A percentile compares a stretch with the other conserved stretches of the same genome.
Conservation (phyloP, 2,888 invertebrate genomes). For the Oxyscelio sp. region DNA sequence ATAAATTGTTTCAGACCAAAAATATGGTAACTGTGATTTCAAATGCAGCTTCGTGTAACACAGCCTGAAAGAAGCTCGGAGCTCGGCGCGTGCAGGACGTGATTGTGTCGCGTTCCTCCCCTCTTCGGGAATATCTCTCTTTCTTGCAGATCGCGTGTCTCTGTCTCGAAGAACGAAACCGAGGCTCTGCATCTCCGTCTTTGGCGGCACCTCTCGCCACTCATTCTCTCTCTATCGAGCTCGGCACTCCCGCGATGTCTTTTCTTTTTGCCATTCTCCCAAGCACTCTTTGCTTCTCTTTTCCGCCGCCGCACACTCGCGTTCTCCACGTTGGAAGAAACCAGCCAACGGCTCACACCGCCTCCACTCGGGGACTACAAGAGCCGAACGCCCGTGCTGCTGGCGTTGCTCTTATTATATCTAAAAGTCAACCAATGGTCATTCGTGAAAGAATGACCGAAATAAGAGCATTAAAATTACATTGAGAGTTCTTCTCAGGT, state of each 20-base stretch:
- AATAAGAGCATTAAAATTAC: conserved; percentile 49
- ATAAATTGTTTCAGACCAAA: too few species aligned
- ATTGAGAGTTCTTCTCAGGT: conserved; percentile 35
- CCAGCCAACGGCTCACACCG: conserved; percentile 84
- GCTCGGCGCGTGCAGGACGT: conserved; percentile 88
- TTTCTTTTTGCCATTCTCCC: conserved; percentile 78
- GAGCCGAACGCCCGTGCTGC: conserved; percentile 78
- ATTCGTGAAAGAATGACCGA: conserved; percentile 68
- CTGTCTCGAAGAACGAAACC: conserved; percentile 29
- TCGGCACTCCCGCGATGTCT: conserved; percentile 73
- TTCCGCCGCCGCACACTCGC: conserved; percentile 75
- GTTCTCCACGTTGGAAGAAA: conserved; percentile 80
- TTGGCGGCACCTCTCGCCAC: conserved; percentile 75
- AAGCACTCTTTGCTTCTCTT: conserved; percentile 78
- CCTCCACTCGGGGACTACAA: conserved; percentile 83
- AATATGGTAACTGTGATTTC: too few species aligned
- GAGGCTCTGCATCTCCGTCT: conserved; percentile 74
- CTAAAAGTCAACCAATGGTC: conserved; percentile 84
- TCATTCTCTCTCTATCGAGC: conserved; percentile 73
- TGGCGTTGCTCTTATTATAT: conserved; percentile 85
- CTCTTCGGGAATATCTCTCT: conserved; percentile 75
- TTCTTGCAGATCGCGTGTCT: conserved; percentile 76
- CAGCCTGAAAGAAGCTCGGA: conserved; percentile 83
- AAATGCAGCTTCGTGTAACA: too few species aligned
- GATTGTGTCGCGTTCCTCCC: conserved; percentile 86